Conservation (phyloP, 2,113 vertebrate species). For the Larimichthys polyactis region DNA sequence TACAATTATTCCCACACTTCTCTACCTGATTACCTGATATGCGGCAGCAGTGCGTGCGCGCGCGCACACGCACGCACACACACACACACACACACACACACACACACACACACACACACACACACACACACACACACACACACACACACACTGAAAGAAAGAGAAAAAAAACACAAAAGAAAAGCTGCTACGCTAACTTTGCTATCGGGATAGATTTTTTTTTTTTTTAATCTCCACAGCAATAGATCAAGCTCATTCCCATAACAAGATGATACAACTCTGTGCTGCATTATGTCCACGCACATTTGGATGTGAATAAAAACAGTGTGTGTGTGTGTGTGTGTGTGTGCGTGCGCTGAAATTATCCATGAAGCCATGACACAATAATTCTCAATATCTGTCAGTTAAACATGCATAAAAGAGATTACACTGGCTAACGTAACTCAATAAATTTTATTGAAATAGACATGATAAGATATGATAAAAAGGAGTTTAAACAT, state of each 20-base stretch:
- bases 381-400: background rate
- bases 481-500: background rate
- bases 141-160: background rate
- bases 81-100: constrained; percentile 2
- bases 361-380: background rate
- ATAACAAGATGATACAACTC: constrained; percentile 22
- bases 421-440: background rate
- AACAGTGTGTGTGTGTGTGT: background rate
- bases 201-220: constrained; percentile 16
- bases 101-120: background rate
- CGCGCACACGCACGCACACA: background rate
- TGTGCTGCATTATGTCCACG: constrained; percentile 11
- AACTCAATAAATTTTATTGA: background rate
- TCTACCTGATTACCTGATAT: constrained; percentile 32
- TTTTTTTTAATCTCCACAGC: constrained; percentile 11
- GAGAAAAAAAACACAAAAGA: background rate
- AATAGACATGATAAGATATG: background rate
- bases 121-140: constrained; percentile 2
- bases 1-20: constrained; percentile 53
- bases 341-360: background rate
- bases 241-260: constrained; percentile 24
- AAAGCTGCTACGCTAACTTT: background rate
- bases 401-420: background rate
- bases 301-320: constrained; percentile 8
- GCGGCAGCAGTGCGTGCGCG: background rate